Conservation (phyloP, 2,797 vertebrate genomes). For the Aulostomus chinensis region DNA sequence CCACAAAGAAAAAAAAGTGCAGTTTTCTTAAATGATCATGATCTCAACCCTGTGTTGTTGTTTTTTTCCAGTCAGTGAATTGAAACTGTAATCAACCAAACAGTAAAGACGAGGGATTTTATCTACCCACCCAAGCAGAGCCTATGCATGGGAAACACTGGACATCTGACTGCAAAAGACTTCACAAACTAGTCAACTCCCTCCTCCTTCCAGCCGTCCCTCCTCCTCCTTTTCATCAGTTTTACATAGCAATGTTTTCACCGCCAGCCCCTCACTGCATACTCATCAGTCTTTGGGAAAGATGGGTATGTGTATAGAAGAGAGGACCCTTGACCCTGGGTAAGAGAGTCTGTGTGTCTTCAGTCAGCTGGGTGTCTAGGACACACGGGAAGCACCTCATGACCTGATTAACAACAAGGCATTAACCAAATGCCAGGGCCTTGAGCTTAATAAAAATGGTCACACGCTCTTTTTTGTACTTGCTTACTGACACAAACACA, state of each 20-base stretch:
- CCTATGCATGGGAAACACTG: neutral
- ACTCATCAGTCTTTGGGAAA: slow-evolving; percentile 31
- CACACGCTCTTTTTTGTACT: slow-evolving; percentile 26
- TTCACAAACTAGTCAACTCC: slow-evolving; percentile 21
- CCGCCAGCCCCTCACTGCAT: slow-evolving; percentile 15
- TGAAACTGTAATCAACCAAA: neutral
- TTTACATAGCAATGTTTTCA: slow-evolving; percentile 30
- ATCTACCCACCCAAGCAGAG: neutral
- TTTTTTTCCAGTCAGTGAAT: neutral
- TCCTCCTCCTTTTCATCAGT: slow-evolving; percentile 8
- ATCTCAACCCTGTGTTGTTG: too few species aligned
- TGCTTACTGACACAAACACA: slow-evolving; percentile 1
- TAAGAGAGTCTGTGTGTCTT: slow-evolving; percentile 21
- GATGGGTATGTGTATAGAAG: slow-evolving; percentile 13
- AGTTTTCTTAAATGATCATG: too few species aligned
- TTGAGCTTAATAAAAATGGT: slow-evolving; percentile 39
- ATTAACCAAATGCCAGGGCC: slow-evolving; percentile 49
- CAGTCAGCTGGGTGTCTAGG: slow-evolving; percentile 51
- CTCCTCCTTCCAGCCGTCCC: neutral
- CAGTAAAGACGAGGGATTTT: slow-evolving; percentile 4
- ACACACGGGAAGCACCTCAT: slow-evolving; percentile 34
- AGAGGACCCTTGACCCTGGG: slow-evolving; percentile 44
- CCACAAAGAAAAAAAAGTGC: too few species aligned
- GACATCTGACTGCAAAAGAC: slow-evolving; percentile 14
- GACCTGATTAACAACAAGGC: slow-evolving; percentile 61